Base-by-base conservation (phyloP, 2,113 vertebrate genomes). In the Mesocricetus auratus region DNA sequence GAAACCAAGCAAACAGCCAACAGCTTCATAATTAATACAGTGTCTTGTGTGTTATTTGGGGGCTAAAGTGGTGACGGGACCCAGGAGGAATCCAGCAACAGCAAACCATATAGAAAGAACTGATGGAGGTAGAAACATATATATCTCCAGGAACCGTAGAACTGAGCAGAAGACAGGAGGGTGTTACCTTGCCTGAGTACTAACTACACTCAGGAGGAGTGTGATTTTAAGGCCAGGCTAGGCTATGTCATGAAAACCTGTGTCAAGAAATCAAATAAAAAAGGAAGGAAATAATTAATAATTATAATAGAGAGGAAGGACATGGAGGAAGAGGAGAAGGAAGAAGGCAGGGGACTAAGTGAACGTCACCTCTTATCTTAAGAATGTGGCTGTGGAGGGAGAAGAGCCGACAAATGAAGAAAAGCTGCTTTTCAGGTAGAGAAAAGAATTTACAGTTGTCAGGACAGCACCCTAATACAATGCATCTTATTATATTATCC, bases 391-490 rank as follows among this genome's bases (percentile, higher is more conserved):
- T 73, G 89, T n/a, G 26, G 71, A 90, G 88, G 93, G 24, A 90
- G 83, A 47, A 96, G 50, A 82, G 21, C 10, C 24, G 62, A 3
- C 47, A 95, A 93, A 74, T 85, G 22, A 93, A 88, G 68, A 29
- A 19, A 89, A 82, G 7, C 42, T 0, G 24, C 17, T 93, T 96
- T 89, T 91, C 47, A 87, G 17, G 66, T 19, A 83, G 29, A 82
- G 31, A 89, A 83, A 19, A 82, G 31, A 89, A 86, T 45, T 81
- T 91, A 66, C 91, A 45, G 78, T 68, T 45, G 89, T 73, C n/a
- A 96, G 78, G 42, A 81, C 47, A 60, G 58, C 77, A 95, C 94
- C 10, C 79, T 89, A 96, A 89, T 77, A 53, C 3, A 93, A 5
- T 39, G 75, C 19, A 62, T 45, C 94, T 93, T 66, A 81, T 31